Evolutionary conservation across 2,113 vertebrate species (phyloP).

Genomic region (Semicossyphus pulcher): DNA sequence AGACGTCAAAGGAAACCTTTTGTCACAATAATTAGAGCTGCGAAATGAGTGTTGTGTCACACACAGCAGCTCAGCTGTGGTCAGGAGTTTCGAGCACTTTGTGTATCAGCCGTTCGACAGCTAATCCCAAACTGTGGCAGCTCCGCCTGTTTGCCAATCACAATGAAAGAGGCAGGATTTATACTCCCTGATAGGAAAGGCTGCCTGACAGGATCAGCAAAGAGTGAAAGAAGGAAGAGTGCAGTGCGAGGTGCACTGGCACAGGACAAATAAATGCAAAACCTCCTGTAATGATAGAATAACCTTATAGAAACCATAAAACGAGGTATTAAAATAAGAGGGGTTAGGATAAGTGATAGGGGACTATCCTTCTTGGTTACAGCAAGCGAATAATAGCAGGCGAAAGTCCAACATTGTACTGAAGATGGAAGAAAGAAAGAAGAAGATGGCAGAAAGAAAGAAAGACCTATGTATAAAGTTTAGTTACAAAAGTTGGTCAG

Average conservation of each 20-base stretch:
- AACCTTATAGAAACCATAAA: neutral
- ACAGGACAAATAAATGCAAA: neutral
- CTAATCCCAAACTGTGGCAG: constrained; percentile 19
- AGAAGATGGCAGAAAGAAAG: neutral
- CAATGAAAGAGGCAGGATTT: constrained; percentile 15
- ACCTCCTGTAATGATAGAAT: neutral
- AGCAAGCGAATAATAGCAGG: too few species aligned
- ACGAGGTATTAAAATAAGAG: neutral
- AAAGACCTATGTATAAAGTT: neutral
- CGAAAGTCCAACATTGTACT: too few species aligned
- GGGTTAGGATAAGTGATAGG: neutral
- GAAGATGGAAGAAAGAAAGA: too few species aligned
- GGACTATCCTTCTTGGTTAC: too few species aligned
- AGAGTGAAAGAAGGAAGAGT: neutral
- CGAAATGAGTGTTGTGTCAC: constrained; percentile 35
- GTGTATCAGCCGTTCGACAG: constrained; percentile 31
- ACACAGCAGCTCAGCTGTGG: constrained; percentile 22
- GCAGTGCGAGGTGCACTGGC: neutral
- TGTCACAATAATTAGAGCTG: constrained; percentile 41
- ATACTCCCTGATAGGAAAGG: constrained; percentile 29
- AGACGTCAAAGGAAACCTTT: constrained; percentile 17
- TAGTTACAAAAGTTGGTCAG: neutral
- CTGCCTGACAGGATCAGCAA: constrained; percentile 8
- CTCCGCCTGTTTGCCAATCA: constrained; percentile 26
- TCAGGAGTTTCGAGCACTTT: constrained; percentile 38